These are phyloP conservation scores for Cavia porcellus DNA, from an alignment of 2,113 vertebrate species.

Conservation along the genomic window DNA sequence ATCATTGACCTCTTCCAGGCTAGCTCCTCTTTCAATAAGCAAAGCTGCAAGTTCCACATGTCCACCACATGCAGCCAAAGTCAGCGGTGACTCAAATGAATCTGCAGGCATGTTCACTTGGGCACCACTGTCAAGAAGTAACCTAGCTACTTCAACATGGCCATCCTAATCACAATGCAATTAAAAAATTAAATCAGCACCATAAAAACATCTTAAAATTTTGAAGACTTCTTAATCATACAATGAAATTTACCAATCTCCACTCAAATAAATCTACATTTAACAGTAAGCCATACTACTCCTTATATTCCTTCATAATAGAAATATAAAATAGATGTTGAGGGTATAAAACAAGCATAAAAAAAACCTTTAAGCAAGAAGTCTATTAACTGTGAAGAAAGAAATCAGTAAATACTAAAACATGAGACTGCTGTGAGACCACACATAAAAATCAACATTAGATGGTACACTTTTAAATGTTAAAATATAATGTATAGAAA, in stretches of 20 bases:
- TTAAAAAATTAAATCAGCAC: slow-evolving; percentile 12
- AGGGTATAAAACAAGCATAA: slow-evolving; percentile 33
- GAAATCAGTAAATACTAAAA: neutral
- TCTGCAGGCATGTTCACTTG: slow-evolving; percentile 99
- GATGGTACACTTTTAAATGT: neutral
- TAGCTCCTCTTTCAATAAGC: slow-evolving; percentile 98
- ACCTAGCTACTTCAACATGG: slow-evolving; percentile 97
- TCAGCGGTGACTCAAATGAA: slow-evolving; percentile 98
- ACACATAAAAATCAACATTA: neutral
- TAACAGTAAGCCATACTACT: slow-evolving; percentile 31
- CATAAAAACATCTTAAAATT: neutral
- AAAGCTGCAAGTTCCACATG: slow-evolving; percentile 98
- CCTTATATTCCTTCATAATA: slow-evolving; percentile 5
- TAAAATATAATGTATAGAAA: slow-evolving; percentile 29
- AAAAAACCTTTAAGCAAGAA: slow-evolving; percentile 29
- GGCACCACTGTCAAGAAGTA: slow-evolving; percentile 98
- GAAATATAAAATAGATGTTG: neutral
- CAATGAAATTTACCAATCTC: neutral
- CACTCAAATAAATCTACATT: slow-evolving; percentile 40
- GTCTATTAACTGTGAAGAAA: neutral
- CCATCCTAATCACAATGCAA: slow-evolving; percentile 91
- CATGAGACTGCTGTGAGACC: neutral
- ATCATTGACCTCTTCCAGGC: slow-evolving; percentile 99
- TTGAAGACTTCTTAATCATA: slow-evolving; percentile 37
- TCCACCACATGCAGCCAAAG: slow-evolving; percentile 97